phyloP scores from a whole-genome alignment of 2,888 invertebrate genomes.

The Arenicola marina region DNA sequence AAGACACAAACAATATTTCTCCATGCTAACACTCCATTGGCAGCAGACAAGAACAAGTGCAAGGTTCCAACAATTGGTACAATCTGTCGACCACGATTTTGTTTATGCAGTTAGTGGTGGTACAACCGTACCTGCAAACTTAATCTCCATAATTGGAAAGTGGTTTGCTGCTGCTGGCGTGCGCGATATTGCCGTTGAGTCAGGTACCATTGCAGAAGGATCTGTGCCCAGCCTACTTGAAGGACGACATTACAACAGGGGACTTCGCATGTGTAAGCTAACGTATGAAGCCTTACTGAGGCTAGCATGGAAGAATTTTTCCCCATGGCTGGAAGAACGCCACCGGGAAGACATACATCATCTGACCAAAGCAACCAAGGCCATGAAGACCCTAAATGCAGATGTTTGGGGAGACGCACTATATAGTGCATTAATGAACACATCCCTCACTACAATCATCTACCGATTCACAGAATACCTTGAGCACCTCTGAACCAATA shows the following conservation, averaged over 20 bases:
- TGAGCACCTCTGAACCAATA: slow-evolving; percentile 7
- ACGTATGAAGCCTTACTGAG: slow-evolving; percentile 33
- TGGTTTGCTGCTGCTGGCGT: slow-evolving; percentile 31
- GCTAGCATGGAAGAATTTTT: no score
- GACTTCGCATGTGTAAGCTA: slow-evolving; percentile 19
- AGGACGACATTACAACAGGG: slow-evolving; percentile 15
- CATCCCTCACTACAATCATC: background rate
- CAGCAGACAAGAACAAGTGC: no score
- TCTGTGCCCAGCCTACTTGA: slow-evolving; percentile 26
- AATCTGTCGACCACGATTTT: no score
- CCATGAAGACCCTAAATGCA: background rate
- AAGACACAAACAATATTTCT: no score
- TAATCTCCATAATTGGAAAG: no score
- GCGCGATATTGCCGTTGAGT: slow-evolving; percentile 29
- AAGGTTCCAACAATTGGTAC: no score
- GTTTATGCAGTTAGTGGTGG: no score
- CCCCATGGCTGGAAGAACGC: slow-evolving; percentile 11
- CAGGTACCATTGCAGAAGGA: slow-evolving; percentile 32
- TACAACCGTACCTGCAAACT: no score
- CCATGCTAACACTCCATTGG: no score
- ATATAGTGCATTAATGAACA: background rate
- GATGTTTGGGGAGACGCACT: background rate
- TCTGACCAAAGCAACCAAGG: background rate
- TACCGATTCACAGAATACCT: slow-evolving; percentile 2
- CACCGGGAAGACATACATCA: background rate